Base-by-base conservation (phyloP, 2,797 vertebrate species). In the Characodon lateralis region DNA sequence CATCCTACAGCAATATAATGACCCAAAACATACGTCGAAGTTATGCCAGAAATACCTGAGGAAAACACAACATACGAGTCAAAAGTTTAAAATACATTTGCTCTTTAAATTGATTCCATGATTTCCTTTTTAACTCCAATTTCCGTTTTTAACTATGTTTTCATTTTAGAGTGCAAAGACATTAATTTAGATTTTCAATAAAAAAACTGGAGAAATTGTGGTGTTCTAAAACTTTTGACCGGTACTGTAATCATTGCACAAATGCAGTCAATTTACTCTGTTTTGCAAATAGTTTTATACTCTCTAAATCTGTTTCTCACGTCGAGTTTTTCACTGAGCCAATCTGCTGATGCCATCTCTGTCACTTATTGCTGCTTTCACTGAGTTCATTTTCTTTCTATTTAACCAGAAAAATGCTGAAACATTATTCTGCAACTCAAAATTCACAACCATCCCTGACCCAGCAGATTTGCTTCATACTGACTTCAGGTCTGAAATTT, bases 321-420 rank as follows among this genome's bases (percentile, higher is more conserved):
- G 1, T 24, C 26, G 13, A 26, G 3, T 26, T 7, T 9, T n/a
- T 58, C 24, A 26, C n/a, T 26, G 58, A 59, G 28, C 14, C 28
- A 48, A 2, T 83, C 77, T 76, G 69, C 51, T 66, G 8, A 1
- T 74, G 24, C 20, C 24, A 50, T 77, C 61, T 72, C 71, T 74
- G 35, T 83, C 70, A 83, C 48, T 59, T 63, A 65, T 24, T n/a
- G 26, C 71, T 73, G 50, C 65, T 72, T 9, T 66, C 43, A 43
- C 2, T 48, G 39, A n/a, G 22, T 43, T 68, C 10, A 71, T 12
- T 55, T 63, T 20, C 66, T 26, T 50, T 41, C 73, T 76, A 53
- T 14, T 51, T n/a, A n/a, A 68, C 39, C 63, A 41, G 9, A 61
- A 61, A 73, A 28, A 51, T 74, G 8, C 46, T 0, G 43, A 43